Evolutionary conservation across 1,140 invertebrate species (phyloP).

Genomic region (Bombus terrestris): DNA sequence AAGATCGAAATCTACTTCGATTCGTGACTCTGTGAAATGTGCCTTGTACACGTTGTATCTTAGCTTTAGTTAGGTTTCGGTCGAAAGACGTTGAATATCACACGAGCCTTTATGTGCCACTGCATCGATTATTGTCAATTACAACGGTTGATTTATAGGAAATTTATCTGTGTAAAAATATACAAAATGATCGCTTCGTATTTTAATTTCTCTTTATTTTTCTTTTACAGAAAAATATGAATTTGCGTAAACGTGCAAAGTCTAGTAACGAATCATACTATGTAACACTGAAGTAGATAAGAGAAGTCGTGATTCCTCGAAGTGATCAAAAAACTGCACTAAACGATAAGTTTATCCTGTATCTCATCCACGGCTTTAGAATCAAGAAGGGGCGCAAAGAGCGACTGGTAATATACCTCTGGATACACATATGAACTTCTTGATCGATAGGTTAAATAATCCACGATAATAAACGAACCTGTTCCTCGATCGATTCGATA

Average conservation of each 20-base stretch:
- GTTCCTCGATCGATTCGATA: constrained; percentile 32
- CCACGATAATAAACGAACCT: constrained; percentile 23
- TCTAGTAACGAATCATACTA: too few species aligned
- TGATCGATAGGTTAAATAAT: constrained; percentile 30
- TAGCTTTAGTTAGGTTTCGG: neutral
- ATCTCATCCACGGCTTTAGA: neutral
- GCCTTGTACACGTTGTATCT: neutral
- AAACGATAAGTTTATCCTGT: neutral
- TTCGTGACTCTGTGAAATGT: too few species aligned
- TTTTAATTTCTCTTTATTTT: too few species aligned
- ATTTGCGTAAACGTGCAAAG: too few species aligned
- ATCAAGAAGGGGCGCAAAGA: neutral
- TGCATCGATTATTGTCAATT: neutral
- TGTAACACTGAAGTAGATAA: too few species aligned
- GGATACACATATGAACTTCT: constrained; percentile 17
- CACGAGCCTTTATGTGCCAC: neutral
- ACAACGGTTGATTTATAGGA: too few species aligned
- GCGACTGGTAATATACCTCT: neutral
- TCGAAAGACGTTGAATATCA: neutral
- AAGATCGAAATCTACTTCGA: too few species aligned
- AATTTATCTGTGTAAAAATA: too few species aligned
- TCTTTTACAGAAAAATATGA: too few species aligned
- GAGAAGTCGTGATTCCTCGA: too few species aligned
- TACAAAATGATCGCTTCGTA: too few species aligned
- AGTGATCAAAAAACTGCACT: neutral